These are phyloP conservation scores for Scaptodrosophila lebanonensis DNA, from an alignment of 1,140 invertebrate species.

Conservation along the genomic window DNA sequence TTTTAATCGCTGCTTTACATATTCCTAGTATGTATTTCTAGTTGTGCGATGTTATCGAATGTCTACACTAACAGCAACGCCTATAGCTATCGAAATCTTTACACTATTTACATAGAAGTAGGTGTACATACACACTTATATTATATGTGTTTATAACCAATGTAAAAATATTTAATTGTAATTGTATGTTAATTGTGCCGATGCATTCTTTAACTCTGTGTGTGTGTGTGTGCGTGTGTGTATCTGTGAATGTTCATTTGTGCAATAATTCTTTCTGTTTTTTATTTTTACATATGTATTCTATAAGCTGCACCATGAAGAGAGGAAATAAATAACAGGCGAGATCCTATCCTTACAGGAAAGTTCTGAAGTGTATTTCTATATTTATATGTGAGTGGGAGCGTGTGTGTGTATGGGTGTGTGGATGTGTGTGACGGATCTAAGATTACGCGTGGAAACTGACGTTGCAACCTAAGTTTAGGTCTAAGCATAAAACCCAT, in stretches of 20 bases:
- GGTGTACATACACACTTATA: neutral
- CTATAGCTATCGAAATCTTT: neutral
- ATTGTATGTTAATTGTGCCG: slow-evolving; percentile 14
- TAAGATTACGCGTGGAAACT: slow-evolving; percentile 63
- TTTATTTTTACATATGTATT: slow-evolving; percentile 26
- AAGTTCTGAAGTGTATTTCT: slow-evolving; percentile 63
- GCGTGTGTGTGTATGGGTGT: slow-evolving; percentile 7
- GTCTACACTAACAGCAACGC: too few relatives aligned
- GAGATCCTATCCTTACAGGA: slow-evolving; percentile 74
- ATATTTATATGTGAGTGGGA: slow-evolving; percentile 16
- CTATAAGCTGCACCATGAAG: slow-evolving; percentile 38
- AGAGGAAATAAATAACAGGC: slow-evolving; percentile 52
- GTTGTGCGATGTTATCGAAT: too few relatives aligned
- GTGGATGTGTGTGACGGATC: slow-evolving; percentile 31
- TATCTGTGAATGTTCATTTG: too few relatives aligned
- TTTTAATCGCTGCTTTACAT: too few relatives aligned
- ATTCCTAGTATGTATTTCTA: too few relatives aligned
- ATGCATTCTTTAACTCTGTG: too few relatives aligned
- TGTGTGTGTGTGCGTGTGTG: too few relatives aligned
- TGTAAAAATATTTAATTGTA: slow-evolving; percentile 47
- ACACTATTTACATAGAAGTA: neutral
- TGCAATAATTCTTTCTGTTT: neutral
- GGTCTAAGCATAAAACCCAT: slow-evolving; percentile 58
- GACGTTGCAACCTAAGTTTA: slow-evolving; percentile 40
- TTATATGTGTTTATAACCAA: slow-evolving; percentile 30